Base-by-base conservation (phyloP, 1,140 invertebrate genomes). In the Nasonia vitripennis region DNA sequence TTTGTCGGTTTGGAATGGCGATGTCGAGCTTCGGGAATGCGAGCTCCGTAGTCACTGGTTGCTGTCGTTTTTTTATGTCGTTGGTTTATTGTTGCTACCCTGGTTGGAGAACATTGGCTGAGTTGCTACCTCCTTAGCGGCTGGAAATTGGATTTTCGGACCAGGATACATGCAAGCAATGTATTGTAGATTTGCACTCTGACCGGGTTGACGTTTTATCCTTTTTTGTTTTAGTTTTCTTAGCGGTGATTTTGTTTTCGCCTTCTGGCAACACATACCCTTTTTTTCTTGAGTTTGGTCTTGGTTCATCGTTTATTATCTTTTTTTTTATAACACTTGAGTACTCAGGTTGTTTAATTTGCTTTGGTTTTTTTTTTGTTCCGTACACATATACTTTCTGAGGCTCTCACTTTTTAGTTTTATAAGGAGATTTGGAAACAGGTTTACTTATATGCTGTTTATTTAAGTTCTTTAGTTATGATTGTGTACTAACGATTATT, bases 1-100 rank as follows among this genome's bases (percentile, higher is more conserved):
- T 77, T 86, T 84, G 55, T 78, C 17, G 34, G 83, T n/a, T 37
- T 74, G 7, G 84, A 84, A 10, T 34, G 68, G 2, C 12, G 23
- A 71, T 71, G 41, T 9, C 62, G 55, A 62, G 55, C 20, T 71
- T 75, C 37, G 14, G 20, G 37, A 75, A 75, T 75, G 31, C 27
- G 37, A 75, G 41, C 20, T 75, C 7, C 5, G 75, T 77, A 51
- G 75, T 37, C 34, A 74, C 34, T 75, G 34, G 73, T 75, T 75
- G 73, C 34, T 41, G 14, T 31, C 27, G 73, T 71, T 71, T 71
- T 55, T 20, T 71, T 27, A 31, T 71, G 70, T 34, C 27, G 23
- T 34, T 71, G 70, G 10, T 71, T 62, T 20, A 20, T 34, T 17
- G 3, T 23, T 34, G 27, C 31, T 34, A 34, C 0, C 37, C 12